Conservation (phyloP, 2,113 vertebrate genomes). For the Sinocyclocheilus grahami region DNA sequence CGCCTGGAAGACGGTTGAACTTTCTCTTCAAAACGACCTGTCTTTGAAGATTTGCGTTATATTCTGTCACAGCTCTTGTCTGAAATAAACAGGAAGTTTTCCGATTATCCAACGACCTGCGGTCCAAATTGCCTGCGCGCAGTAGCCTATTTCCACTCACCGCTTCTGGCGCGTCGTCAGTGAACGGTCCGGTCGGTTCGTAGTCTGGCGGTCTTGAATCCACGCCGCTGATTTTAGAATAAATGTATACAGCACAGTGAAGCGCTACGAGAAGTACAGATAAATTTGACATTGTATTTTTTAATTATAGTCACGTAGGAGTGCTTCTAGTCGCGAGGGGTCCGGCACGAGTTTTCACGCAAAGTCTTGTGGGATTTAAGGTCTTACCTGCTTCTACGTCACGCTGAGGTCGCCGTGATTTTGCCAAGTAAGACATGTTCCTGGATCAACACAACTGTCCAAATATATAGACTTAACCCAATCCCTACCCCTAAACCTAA, state of each 20-base stretch:
- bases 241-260: constrained; percentile 10
- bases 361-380: not conserved
- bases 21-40: constrained; percentile 23
- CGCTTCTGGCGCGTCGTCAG: constrained; percentile 22
- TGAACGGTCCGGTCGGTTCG: not conserved
- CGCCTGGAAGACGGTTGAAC: constrained; percentile 56
- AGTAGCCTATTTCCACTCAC: constrained; percentile 19
- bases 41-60: not conserved
- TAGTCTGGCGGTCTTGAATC: constrained; percentile 39
- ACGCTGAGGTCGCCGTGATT: too few relatives aligned
- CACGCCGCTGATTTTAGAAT: not conserved
- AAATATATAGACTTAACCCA: too few relatives aligned
- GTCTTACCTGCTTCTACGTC: not conserved
- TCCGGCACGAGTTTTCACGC: not conserved
- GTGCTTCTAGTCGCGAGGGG: not conserved
- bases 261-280: not conserved
- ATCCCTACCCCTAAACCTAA: too few relatives aligned
- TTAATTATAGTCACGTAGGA: not conserved
- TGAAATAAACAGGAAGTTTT: not conserved
- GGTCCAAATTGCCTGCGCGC: not conserved
- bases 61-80: not conserved
- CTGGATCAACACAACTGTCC: too few relatives aligned
- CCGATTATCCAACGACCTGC: not conserved
- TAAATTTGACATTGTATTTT: constrained; percentile 24
- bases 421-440: too few relatives aligned